A percentile compares a stretch with the other conserved stretches of the same genome.
These are phyloP conservation scores for Colaptes auratus DNA, from an alignment of 2,113 vertebrate species.

Conservation along the genomic window DNA sequence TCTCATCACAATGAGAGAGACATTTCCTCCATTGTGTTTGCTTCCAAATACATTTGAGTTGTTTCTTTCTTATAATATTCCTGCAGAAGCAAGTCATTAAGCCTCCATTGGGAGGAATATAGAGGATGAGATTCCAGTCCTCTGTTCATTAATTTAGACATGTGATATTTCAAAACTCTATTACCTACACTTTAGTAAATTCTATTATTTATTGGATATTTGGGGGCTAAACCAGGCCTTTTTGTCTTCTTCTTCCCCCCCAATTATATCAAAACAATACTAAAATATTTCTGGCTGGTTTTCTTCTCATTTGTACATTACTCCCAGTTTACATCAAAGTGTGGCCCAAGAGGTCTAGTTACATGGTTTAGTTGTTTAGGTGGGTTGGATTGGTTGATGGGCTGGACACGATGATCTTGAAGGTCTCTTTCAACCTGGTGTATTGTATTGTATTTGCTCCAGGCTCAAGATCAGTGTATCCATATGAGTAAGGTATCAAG, in stretches of 20 bases:
- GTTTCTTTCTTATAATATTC: conserved; percentile 23
- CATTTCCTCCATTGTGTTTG: conserved; percentile 36
- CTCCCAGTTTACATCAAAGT: background rate
- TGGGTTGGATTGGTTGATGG: too few species aligned
- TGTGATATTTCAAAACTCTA: background rate
- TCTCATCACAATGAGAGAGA: background rate
- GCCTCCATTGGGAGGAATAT: conserved; percentile 19
- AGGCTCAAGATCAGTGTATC: too few species aligned
- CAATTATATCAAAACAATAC: background rate
- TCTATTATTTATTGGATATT: background rate
- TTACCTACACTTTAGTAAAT: background rate
- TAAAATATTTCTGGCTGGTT: background rate
- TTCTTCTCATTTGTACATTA: background rate
- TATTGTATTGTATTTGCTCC: too few species aligned
- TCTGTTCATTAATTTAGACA: background rate
- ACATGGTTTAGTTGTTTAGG: too few species aligned
- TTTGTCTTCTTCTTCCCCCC: background rate
- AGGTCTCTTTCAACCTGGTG: too few species aligned
- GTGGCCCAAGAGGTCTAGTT: background rate
- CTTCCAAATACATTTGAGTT: conserved; percentile 35
- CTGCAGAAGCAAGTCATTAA: conserved; percentile 45
- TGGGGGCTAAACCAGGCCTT: background rate
- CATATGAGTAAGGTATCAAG: too few species aligned
- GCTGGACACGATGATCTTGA: too few species aligned
- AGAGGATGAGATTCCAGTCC: conserved; percentile 6